A percentile compares a stretch with the other conserved stretches of the same genome.
Evolutionary conservation across 2,888 invertebrate genomes (phyloP).

Genomic region (Drosophila mimica): DNA sequence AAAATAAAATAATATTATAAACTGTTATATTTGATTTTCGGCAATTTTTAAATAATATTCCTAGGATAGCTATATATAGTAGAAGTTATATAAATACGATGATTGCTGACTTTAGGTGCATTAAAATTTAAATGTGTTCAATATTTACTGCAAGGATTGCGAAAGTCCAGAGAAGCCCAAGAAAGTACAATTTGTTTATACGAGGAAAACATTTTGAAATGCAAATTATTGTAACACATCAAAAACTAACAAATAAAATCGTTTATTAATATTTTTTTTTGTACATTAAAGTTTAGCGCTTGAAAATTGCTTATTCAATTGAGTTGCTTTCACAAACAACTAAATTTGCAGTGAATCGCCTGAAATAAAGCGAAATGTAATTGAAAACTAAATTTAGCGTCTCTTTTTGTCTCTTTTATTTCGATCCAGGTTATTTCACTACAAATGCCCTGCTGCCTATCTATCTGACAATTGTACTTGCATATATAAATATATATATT

Average conservation of each 20-base stretch:
- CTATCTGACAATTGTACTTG: constrained; percentile 20
- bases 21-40: not conserved
- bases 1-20: too few species aligned
- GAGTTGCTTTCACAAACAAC: not conserved
- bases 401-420: constrained; percentile 29
- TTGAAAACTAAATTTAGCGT: constrained; percentile 24
- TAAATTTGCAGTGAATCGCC: not conserved
- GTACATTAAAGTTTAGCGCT: not conserved
- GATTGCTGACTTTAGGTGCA: not conserved
- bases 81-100: not conserved
- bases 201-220: too few species aligned
- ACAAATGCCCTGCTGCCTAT: constrained; percentile 4
- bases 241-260: not conserved
- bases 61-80: not conserved
- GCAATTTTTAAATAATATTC: not conserved
- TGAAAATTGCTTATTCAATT: not conserved
- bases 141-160: not conserved
- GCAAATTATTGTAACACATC: too few species aligned
- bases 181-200: not conserved
- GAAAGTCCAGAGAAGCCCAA: not conserved
- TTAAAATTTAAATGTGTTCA: not conserved
- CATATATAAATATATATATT: not conserved
- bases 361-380: constrained; percentile 3
- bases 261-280: not conserved
- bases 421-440: constrained; percentile 17